phyloP scores from a whole-genome alignment of 2,797 vertebrate genomes.

The Anguilla obscura region DNA sequence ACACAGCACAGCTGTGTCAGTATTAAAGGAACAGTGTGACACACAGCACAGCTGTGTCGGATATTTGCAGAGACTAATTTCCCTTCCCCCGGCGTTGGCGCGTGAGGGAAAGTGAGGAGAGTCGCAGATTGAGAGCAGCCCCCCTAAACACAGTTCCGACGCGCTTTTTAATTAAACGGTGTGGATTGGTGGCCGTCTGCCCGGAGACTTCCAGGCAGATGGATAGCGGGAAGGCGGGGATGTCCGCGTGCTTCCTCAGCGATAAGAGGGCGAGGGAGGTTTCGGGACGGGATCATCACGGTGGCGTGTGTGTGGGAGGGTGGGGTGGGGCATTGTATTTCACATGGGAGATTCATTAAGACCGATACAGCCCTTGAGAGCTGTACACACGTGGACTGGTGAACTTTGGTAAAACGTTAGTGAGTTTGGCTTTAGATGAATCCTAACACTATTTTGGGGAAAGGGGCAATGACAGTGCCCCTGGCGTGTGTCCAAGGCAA shows the following conservation, averaged over 20 bases:
- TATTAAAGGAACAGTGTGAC: too few relatives aligned
- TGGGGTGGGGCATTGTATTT: not conserved
- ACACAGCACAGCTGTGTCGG: conserved; percentile 7
- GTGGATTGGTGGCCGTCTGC: conserved; percentile 17
- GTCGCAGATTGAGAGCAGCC: not conserved
- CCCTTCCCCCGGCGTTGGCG: not conserved
- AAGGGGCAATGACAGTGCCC: not conserved
- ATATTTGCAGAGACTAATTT: not conserved
- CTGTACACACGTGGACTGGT: not conserved
- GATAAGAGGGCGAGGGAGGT: conserved; percentile 22
- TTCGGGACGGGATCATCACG: not conserved
- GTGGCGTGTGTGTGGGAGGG: not conserved
- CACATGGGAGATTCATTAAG: not conserved
- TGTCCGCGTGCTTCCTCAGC: not conserved
- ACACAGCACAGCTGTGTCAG: too few relatives aligned
- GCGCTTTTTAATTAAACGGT: conserved; percentile 9
- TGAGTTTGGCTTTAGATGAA: not conserved
- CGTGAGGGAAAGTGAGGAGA: not conserved
- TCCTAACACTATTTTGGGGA: not conserved
- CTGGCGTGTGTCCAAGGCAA: not conserved
- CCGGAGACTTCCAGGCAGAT: not conserved
- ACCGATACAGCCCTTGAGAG: not conserved
- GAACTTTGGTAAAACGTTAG: not conserved
- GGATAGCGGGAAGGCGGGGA: conserved; percentile 3
- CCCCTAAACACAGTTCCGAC: too few relatives aligned